A percentile compares a stretch with the other conserved stretches of the same genome.
phyloP scores from a whole-genome alignment of 2,113 vertebrate genomes.

The Bujurquina vittata region DNA sequence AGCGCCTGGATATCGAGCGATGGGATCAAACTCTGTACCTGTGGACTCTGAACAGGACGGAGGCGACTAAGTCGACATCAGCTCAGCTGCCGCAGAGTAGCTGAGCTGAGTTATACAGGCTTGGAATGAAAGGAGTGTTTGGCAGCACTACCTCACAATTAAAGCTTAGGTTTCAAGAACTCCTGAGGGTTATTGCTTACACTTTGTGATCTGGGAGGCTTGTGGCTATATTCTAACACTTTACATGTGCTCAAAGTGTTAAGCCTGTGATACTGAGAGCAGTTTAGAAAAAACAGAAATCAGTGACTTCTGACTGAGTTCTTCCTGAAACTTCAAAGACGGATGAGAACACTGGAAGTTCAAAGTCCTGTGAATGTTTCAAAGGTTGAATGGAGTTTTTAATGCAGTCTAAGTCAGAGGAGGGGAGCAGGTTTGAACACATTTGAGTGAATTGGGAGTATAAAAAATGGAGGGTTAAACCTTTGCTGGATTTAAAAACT shows the following conservation, averaged over 20 bases:
- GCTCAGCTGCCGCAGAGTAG: not conserved
- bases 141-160: not conserved
- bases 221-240: no score
- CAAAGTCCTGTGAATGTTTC: not conserved
- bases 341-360: not conserved
- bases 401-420: not conserved
- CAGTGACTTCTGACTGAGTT: not conserved
- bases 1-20: not conserved
- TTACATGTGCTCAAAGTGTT: no score
- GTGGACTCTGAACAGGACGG: fast-evolving
- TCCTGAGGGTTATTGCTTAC: no score
- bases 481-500: not conserved
- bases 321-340: not conserved
- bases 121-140: not conserved
- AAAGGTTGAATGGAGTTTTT: not conserved
- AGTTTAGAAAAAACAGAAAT: not conserved
- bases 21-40: not conserved
- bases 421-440: not conserved
- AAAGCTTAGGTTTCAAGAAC: not conserved
- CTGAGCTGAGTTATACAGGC: not conserved
- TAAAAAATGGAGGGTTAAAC: not conserved
- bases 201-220: no score
- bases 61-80: not conserved
- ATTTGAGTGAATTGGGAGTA: not conserved
- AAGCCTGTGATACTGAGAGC: not conserved